These are phyloP conservation scores for Teleiodes luculella DNA, from an alignment of 2,888 invertebrate species.

Conservation along the genomic window DNA sequence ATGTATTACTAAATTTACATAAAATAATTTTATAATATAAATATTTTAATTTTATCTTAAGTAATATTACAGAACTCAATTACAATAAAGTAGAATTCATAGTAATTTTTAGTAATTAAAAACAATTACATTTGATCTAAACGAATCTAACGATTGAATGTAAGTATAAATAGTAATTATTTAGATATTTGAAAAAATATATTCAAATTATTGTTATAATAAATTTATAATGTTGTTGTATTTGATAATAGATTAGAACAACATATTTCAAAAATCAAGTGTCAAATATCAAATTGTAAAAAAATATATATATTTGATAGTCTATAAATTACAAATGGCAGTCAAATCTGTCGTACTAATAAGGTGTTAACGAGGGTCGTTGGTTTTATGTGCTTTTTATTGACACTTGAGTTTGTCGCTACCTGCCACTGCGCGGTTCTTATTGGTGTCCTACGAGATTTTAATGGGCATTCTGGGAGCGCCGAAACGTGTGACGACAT, in stretches of 20 bases:
- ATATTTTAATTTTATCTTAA: no score
- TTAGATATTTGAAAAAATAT: no score
- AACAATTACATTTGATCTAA: no score
- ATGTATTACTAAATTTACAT: no score
- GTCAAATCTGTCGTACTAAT: constrained; percentile 68
- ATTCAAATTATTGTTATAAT: no score
- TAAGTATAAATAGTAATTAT: no score
- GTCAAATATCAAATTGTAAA: not conserved
- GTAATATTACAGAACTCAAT: no score
- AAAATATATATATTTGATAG: constrained; percentile 46
- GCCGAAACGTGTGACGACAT: constrained; percentile 40
- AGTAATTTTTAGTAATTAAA: no score
- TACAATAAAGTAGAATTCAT: no score
- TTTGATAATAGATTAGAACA: no score
- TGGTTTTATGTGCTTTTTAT: constrained; percentile 72
- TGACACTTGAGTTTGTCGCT: constrained; percentile 58
- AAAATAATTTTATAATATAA: no score
- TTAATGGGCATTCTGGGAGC: constrained; percentile 28
- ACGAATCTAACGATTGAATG: no score
- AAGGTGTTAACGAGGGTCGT: constrained; percentile 72
- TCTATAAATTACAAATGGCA: constrained; percentile 60
- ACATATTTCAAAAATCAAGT: constrained; percentile 13
- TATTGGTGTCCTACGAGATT: constrained; percentile 58
- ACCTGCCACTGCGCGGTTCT: constrained; percentile 50
- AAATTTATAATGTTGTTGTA: not conserved